Conservation (phyloP, 2,113 vertebrate species). For the Dissostichus mawsoni region DNA sequence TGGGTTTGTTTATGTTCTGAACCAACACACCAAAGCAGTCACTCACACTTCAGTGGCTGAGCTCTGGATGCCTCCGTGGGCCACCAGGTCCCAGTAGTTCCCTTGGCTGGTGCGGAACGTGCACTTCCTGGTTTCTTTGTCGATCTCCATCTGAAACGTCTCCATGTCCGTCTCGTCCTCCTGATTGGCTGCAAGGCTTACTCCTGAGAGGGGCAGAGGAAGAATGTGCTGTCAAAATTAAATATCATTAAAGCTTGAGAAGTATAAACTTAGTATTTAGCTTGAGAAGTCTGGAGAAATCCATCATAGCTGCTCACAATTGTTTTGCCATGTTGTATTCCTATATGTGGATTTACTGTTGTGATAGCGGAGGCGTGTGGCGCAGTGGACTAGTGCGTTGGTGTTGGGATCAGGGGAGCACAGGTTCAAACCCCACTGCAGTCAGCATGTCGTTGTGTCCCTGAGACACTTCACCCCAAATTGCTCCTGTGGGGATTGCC, state of each 20-base stretch:
- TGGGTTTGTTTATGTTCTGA: too few relatives aligned
- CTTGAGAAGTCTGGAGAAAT: slow-evolving; percentile 7
- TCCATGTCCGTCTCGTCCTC: slow-evolving; percentile 95
- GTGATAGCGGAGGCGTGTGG: background rate
- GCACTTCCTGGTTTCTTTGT: slow-evolving; percentile 91
- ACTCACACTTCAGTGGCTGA: slow-evolving; percentile 92
- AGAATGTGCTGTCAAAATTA: slow-evolving; percentile 1
- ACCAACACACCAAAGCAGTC: background rate
- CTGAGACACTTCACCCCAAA: too few relatives aligned
- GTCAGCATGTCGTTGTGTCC: too few relatives aligned
- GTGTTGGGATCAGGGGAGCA: too few relatives aligned
- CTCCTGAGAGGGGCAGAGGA: slow-evolving; percentile 81
- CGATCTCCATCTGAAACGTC: slow-evolving; percentile 97
- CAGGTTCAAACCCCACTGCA: too few relatives aligned
- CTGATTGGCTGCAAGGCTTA: slow-evolving; percentile 96
- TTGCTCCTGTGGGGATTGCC: too few relatives aligned
- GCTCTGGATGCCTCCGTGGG: slow-evolving; percentile 93
- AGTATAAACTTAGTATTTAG: slow-evolving; percentile 9
- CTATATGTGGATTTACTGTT: background rate
- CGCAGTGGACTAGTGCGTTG: too few relatives aligned
- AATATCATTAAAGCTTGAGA: too few relatives aligned
- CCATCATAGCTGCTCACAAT: background rate
- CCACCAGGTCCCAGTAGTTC: slow-evolving; percentile 94
- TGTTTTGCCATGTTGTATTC: background rate
- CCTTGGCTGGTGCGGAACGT: slow-evolving; percentile 91